These are phyloP conservation scores for Mungos mungo DNA, from an alignment of 2,113 vertebrate species.

Conservation along the genomic window DNA sequence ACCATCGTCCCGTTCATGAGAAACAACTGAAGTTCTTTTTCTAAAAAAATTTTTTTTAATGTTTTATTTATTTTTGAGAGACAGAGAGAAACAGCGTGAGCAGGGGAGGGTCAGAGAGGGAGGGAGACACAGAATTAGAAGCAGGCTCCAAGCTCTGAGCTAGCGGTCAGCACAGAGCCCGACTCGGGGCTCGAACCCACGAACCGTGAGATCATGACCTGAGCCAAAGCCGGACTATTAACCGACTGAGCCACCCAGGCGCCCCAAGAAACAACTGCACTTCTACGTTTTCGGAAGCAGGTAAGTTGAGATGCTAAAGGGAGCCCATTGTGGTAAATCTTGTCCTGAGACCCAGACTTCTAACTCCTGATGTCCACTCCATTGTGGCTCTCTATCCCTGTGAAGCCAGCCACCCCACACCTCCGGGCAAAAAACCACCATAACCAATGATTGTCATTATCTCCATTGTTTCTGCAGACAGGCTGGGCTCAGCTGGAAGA, in stretches of 20 bases:
- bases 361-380: background rate
- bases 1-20: background rate
- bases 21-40: background rate
- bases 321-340: background rate
- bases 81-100: too few relatives aligned
- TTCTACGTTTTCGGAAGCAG: background rate
- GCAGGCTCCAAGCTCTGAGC: too few relatives aligned
- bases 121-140: too few relatives aligned
- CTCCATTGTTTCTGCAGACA: background rate
- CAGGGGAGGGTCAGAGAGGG: too few relatives aligned
- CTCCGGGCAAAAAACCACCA: background rate
- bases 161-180: too few relatives aligned
- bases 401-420: background rate
- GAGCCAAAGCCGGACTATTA: too few relatives aligned
- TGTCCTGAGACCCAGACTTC: background rate
- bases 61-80: too few relatives aligned
- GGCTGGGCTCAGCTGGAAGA: background rate
- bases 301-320: background rate
- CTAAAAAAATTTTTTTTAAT: too few relatives aligned
- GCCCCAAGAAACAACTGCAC: background rate
- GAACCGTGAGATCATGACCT: too few relatives aligned
- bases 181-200: too few relatives aligned
- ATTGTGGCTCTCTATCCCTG: conserved; percentile 19
- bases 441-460: background rate
- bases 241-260: too few relatives aligned